Evolutionary conservation across 2,888 invertebrate species (phyloP), one percentile per base, ranked within the genome.

Genomic region (Phorcus lineatus): DNA sequence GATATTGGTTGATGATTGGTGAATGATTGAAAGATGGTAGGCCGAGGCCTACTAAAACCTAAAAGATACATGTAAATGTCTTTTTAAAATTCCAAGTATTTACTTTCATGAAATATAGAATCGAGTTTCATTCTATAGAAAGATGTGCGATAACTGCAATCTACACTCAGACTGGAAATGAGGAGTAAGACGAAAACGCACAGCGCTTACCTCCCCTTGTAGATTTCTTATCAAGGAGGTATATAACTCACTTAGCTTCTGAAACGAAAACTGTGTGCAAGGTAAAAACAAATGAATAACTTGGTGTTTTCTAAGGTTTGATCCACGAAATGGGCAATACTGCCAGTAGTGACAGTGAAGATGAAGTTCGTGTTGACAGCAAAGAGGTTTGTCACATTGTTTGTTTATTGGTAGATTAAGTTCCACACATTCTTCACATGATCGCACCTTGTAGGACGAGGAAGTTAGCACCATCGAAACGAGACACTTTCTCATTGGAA

Each of bases 311-410:
- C 36, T 36, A 36, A 70, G 36, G 70, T 70, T 70, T 70, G 70
- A 70, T 70, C 40, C 70, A 70, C 70, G 70, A 76, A 74, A 88
- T 89, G 89, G 89, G 89, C 70, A 88, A 87, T 81, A 86, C 85
- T 81, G 83, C 88, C 77, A 87, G 83, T 76, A 89, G 88, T 84
- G 91, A 91, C 80, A 88, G 86, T 62, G 91, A 90, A 54, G 90
- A 90, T 70, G 91, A 91, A 74, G 83, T 84, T 55, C 86, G 87
- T 28, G 77, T 87, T 17, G 86, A 86, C n/a, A 57, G 76, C 74
- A 87, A 86, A 84, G 87, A 87, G 78, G 89, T 88, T 24, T 79
- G 67, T 28, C 54, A 55, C 24, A 28, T 40, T 53, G 22, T 24
- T 47, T n/a, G 40, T 13, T 78, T 66, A 16, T 52, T 17, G 22